A percentile compares a stretch with the other conserved stretches of the same genome.
Conservation (phyloP, 2,888 invertebrate species). For the Emmelina monodactyla region DNA sequence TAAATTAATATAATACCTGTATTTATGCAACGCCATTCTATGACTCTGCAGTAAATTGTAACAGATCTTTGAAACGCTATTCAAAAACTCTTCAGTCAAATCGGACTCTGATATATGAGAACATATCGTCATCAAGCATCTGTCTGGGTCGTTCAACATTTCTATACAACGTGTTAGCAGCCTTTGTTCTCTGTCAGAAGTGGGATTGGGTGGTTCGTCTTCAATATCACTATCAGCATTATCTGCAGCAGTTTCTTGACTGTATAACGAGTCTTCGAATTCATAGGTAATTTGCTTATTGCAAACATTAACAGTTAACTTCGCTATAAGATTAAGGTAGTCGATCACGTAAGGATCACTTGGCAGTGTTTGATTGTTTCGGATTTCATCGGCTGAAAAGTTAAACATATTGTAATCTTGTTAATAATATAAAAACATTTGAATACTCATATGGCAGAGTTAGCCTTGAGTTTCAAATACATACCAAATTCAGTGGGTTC, state of each 20-base stretch:
- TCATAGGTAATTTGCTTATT: slow-evolving; percentile 51
- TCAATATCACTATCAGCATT: slow-evolving; percentile 68
- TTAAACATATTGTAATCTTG: no score
- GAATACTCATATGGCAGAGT: no score
- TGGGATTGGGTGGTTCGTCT: slow-evolving; percentile 57
- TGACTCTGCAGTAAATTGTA: slow-evolving; percentile 85
- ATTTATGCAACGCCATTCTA: slow-evolving; percentile 83
- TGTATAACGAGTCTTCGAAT: slow-evolving; percentile 52
- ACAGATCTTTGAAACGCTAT: slow-evolving; percentile 78
- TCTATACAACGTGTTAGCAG: slow-evolving; percentile 67
- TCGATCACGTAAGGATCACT: slow-evolving; percentile 55
- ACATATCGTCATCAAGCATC: slow-evolving; percentile 44
- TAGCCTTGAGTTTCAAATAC: no score
- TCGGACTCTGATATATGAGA: slow-evolving; percentile 59
- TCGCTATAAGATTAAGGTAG: slow-evolving; percentile 52
- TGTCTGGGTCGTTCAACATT: slow-evolving; percentile 69
- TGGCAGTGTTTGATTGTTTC: slow-evolving; percentile 61
- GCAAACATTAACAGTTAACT: slow-evolving; percentile 47
- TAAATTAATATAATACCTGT: no score
- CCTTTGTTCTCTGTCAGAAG: slow-evolving; percentile 49
- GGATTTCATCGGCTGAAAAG: slow-evolving; percentile 50
- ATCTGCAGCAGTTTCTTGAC: slow-evolving; percentile 52
- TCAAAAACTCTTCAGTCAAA: slow-evolving; percentile 64
- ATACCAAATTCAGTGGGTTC: slow-evolving; percentile 73
- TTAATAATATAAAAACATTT: no score